Percentiles rank a stretch among this genome's conserved stretches.
Conservation (phyloP, 2,113 vertebrate species). For the Pungitius pungitius region DNA sequence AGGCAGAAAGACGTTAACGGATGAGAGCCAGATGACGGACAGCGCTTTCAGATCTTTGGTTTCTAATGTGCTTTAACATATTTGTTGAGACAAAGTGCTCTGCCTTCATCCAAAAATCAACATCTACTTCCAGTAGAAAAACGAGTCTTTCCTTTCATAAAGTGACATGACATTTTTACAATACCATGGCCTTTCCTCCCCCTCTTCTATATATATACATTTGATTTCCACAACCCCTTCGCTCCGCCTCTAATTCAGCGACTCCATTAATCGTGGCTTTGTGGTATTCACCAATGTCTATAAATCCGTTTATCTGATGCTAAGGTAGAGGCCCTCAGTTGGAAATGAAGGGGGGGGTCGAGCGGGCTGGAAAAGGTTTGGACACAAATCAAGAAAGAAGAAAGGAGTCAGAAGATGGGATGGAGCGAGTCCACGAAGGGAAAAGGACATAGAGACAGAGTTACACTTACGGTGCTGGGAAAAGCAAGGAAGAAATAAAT, state of each 20-base stretch:
- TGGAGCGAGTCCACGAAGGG: conserved; percentile 43
- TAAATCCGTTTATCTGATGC: conserved; percentile 96
- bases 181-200: conserved; percentile 38
- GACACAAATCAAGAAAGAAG: conserved; percentile 56
- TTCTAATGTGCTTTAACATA: conserved; percentile 31
- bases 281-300: conserved; percentile 97
- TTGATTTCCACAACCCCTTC: conserved; percentile 47
- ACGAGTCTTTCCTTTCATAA: conserved; percentile 29
- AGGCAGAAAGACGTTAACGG: conserved; percentile 32
- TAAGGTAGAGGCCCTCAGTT: conserved; percentile 87
- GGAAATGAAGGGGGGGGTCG: conserved; percentile 77
- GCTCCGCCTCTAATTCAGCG: conserved; percentile 85
- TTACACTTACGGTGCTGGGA: conserved; percentile 19
- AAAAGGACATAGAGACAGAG: conserved; percentile 12
- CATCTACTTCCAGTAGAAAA: neutral
- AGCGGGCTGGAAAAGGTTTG: conserved; percentile 30
- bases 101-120: neutral
- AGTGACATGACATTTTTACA: conserved; percentile 51
- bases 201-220: conserved; percentile 44
- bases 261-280: conserved; percentile 92
- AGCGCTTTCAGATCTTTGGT: neutral
- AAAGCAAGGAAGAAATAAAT: conserved; percentile 18
- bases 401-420: conserved; percentile 77
- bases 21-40: conserved; percentile 18
- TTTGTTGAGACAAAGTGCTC: conserved; percentile 8